Evolutionary conservation across 2,888 invertebrate species (phyloP).

Genomic region (Tachina lurida): DNA sequence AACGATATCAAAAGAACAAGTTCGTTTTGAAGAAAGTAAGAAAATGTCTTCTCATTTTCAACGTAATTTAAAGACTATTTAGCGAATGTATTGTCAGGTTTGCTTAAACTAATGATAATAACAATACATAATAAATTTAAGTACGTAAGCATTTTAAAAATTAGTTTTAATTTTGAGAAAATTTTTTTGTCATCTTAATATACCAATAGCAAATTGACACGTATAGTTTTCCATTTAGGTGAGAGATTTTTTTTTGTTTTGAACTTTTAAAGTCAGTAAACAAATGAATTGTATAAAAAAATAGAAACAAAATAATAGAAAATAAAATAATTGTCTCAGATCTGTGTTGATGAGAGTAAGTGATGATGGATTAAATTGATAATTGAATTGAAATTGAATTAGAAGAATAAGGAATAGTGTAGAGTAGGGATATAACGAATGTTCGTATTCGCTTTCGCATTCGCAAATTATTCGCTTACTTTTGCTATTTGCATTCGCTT

Average conservation of each 20-base stretch:
- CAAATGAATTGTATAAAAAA: background rate
- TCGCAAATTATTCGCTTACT: too few species aligned
- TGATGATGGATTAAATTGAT: conserved; percentile 38
- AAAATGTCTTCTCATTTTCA: too few species aligned
- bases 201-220: background rate
- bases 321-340: conserved; percentile 28
- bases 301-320: conserved; percentile 14
- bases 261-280: background rate
- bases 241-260: background rate
- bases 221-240: background rate
- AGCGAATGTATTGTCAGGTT: too few species aligned
- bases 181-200: background rate
- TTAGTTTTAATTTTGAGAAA: background rate
- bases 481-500: too few species aligned
- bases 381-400: conserved; percentile 29
- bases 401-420: background rate
- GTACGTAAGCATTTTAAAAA: too few species aligned
- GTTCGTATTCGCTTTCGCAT: too few species aligned
- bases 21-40: too few species aligned
- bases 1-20: too few species aligned
- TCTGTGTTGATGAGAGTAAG: conserved; percentile 11
- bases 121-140: too few species aligned
- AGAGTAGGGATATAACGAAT: too few species aligned
- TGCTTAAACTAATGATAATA: too few species aligned
- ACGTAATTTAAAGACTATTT: too few species aligned